phyloP scores from a whole-genome alignment of 2,797 vertebrate genomes.

The Artibeus jamaicensis region DNA sequence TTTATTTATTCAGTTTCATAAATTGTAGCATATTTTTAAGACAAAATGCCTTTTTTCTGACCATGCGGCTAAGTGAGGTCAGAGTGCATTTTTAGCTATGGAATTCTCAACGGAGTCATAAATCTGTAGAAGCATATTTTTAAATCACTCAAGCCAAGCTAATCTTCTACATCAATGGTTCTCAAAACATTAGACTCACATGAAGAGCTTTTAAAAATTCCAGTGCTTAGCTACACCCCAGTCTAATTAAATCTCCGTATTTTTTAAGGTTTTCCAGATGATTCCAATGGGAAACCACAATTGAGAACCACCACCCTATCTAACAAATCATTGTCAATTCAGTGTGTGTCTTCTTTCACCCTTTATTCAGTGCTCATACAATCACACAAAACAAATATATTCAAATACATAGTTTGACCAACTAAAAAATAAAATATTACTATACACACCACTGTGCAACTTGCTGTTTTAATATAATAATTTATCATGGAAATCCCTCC shows the following conservation, averaged over 20 bases:
- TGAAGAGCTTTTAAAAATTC: neutral
- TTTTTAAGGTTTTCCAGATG: neutral
- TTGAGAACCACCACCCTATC: neutral
- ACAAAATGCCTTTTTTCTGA: neutral
- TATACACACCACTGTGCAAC: neutral
- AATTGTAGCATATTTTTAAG: neutral
- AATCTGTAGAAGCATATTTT: neutral
- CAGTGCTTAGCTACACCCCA: neutral
- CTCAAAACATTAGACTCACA: neutral
- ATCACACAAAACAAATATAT: neutral
- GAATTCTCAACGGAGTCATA: neutral
- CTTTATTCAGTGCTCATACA: neutral
- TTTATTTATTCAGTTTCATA: neutral
- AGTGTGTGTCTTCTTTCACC: neutral
- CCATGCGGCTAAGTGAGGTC: neutral
- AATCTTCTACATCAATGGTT: neutral
- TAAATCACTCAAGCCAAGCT: neutral
- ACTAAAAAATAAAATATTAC: neutral
- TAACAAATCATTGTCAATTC: neutral
- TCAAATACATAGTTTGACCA: neutral
- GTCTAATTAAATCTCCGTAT: neutral
- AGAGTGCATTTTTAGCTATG: neutral
- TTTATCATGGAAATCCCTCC: neutral
- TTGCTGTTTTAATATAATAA: slow-evolving; percentile 3
- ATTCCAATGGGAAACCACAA: neutral